A percentile compares a stretch with the other conserved stretches of the same genome.
These are phyloP conservation scores for Lutraria rhynchaena DNA, from an alignment of 1,140 invertebrate species.

Conservation along the genomic window DNA sequence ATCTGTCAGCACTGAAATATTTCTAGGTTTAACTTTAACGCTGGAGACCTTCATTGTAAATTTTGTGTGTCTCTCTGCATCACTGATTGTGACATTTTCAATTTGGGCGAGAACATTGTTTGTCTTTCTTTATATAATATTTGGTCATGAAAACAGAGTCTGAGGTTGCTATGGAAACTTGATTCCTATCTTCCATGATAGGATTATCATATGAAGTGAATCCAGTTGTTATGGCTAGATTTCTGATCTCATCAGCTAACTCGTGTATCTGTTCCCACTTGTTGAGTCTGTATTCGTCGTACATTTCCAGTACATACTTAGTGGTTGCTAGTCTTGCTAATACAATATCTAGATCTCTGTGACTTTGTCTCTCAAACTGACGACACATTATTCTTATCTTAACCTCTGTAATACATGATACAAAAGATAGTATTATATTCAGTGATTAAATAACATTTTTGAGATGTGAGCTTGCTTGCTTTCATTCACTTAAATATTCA, in stretches of 20 bases:
- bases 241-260: neutral
- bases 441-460: no score
- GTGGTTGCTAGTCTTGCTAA: neutral
- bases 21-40: no score
- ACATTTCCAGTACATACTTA: neutral
- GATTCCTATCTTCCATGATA: neutral
- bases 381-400: no score
- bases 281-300: neutral
- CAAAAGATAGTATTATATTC: no score
- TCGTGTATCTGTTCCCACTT: conserved; percentile 14
- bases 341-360: neutral
- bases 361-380: neutral
- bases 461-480: no score
- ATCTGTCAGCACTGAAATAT: no score
- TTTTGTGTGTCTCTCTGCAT: no score
- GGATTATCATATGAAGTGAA: neutral
- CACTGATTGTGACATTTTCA: no score
- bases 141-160: neutral
- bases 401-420: no score
- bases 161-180: neutral
- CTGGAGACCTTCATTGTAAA: no score
- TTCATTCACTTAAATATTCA: no score
- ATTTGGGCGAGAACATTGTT: neutral
- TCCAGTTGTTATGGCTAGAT: neutral
- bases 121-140: conserved; percentile 1